A percentile compares a stretch with the other conserved stretches of the same genome.
Conservation (phyloP, 2,888 invertebrate species). For the Augochlorella aurata region DNA sequence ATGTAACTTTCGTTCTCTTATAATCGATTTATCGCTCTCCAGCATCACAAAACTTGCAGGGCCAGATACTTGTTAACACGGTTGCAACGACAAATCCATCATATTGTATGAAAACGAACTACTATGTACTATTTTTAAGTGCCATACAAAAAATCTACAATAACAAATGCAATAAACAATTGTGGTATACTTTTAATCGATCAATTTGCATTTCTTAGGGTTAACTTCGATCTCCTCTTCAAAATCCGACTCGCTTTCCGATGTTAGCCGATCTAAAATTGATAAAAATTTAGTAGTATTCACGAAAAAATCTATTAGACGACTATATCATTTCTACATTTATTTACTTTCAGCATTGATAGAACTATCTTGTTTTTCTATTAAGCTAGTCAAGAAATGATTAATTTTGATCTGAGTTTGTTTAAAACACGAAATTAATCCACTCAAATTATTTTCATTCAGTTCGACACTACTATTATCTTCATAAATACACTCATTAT, state of each 20-base stretch:
- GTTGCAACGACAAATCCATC: conserved; percentile 33
- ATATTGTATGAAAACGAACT: conserved; percentile 2
- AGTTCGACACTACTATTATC: conserved; percentile 19
- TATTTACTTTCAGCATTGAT: conserved; percentile 36
- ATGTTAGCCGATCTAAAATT: conserved; percentile 63
- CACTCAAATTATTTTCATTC: conserved; percentile 58
- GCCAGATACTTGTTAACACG: conserved; percentile 11
- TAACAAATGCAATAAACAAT: neutral
- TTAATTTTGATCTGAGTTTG: conserved; percentile 72
- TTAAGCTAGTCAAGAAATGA: conserved; percentile 72
- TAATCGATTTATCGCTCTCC: conserved; percentile 24
- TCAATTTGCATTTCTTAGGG: conserved; percentile 74
- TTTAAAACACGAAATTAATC: conserved; percentile 67
- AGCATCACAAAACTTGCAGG: conserved; percentile 29
- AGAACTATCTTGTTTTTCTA: conserved; percentile 55
- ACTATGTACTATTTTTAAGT: conserved; percentile 4
- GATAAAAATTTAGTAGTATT: conserved; percentile 38
- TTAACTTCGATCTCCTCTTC: conserved; percentile 65
- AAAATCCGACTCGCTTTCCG: conserved; percentile 66
- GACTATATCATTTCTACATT: neutral
- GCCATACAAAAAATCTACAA: neutral
- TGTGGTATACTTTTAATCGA: conserved; percentile 17
- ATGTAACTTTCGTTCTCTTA: conserved; percentile 16
- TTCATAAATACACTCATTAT: conserved; percentile 57
- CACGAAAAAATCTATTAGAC: neutral